phyloP scores from a whole-genome alignment of 2,113 vertebrate genomes.

The Cryptomyrus ogoouensis region DNA sequence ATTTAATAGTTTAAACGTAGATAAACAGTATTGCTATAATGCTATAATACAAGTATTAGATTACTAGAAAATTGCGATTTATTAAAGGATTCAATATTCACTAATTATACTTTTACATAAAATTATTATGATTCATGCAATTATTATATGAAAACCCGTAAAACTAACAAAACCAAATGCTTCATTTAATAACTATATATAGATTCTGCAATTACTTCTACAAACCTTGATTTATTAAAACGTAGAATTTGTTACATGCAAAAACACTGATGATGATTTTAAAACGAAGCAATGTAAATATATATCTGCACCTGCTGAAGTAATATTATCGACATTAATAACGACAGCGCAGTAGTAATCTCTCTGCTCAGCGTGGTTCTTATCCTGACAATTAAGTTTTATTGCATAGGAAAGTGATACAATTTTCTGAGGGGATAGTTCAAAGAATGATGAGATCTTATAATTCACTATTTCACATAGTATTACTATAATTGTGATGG shows the following conservation, averaged over 20 bases:
- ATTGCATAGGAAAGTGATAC: constrained; percentile 47
- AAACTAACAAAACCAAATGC: not conserved
- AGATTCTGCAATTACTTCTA: not conserved
- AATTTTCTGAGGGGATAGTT: constrained; percentile 41
- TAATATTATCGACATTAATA: constrained; percentile 13
- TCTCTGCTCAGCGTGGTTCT: constrained; percentile 53
- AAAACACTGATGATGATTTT: not conserved
- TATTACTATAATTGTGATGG: constrained; percentile 43
- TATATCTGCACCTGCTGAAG: constrained; percentile 4
- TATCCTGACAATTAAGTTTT: constrained; percentile 65
- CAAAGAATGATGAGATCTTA: constrained; percentile 54
- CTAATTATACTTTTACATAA: not conserved
- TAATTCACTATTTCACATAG: constrained; percentile 49
- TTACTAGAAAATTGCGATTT: not conserved
- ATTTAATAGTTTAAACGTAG: not conserved
- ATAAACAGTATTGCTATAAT: not conserved
- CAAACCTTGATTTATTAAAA: not conserved
- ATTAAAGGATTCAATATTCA: not conserved
- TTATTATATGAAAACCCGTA: not conserved
- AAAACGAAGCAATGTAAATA: constrained; percentile 4
- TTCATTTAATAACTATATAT: not conserved
- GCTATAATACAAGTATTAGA: not conserved
- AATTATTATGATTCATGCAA: not conserved
- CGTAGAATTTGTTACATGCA: not conserved
- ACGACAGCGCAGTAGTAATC: constrained; percentile 16